A percentile compares a stretch with the other conserved stretches of the same genome.
These are phyloP conservation scores for Malurus leucopterus DNA, from an alignment of 2,797 vertebrate species.

Conservation along the genomic window DNA sequence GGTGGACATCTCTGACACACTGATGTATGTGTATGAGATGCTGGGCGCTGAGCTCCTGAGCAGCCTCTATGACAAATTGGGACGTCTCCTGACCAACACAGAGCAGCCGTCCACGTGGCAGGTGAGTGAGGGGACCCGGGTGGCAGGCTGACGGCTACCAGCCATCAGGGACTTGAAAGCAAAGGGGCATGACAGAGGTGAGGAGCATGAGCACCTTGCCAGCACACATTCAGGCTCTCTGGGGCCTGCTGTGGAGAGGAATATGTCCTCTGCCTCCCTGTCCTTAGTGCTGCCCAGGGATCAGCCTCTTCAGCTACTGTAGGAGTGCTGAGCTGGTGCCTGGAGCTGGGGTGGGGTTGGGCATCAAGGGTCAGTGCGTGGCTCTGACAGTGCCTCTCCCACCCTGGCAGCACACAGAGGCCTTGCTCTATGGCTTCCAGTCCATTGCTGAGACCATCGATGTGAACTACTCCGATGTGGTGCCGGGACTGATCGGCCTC, in stretches of 20 bases:
- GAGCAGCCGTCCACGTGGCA: conserved; percentile 94
- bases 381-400: neutral
- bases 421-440: conserved; percentile 95
- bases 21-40: conserved; percentile 99
- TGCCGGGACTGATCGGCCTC: conserved; percentile 94
- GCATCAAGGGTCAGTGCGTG: neutral
- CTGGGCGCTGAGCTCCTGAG: conserved; percentile 95
- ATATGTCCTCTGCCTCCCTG: neutral
- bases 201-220: neutral
- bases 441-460: conserved; percentile 97
- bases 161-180: neutral
- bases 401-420: conserved; percentile 86
- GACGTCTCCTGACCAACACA: conserved; percentile 89
- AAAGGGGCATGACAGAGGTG: accelerated
- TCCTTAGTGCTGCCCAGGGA: neutral
- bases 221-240: neutral
- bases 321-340: neutral
- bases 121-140: conserved; percentile 66
- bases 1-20: conserved; percentile 96
- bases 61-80: conserved; percentile 96
- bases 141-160: neutral
- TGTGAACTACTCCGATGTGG: conserved; percentile 96
- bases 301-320: neutral
- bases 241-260: neutral
- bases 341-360: neutral